Conservation (phyloP, 53 echinoderm and acorn worm species). For the Luidia sarsii region DNA sequence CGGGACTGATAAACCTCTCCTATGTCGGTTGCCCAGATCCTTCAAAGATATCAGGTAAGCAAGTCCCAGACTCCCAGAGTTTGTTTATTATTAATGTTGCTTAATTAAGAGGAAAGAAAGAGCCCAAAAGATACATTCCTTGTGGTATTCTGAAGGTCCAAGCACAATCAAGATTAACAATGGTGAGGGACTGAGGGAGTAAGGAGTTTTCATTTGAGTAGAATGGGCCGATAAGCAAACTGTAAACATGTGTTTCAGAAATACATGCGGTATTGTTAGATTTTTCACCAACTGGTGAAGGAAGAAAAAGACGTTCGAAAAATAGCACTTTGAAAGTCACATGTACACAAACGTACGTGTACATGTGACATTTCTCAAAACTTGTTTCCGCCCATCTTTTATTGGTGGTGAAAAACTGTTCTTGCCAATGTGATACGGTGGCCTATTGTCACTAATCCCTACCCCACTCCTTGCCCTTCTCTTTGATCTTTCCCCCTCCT, state of each 20-base stretch:
- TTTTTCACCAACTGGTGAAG: no score
- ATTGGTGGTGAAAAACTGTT: no score
- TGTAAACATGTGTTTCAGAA: not conserved
- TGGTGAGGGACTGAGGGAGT: not conserved
- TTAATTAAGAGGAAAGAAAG: not conserved
- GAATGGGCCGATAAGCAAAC: not conserved
- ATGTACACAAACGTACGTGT: not conserved
- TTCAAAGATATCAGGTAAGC: conserved; percentile 29
- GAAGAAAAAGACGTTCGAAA: not conserved
- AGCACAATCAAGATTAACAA: not conserved
- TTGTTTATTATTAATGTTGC: not conserved
- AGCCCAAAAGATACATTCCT: not conserved
- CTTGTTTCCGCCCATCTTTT: no score
- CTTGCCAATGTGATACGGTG: no score
- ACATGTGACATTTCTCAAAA: no score
- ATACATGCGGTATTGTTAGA: no score
- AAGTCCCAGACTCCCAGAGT: not conserved
- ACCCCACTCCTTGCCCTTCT: no score
- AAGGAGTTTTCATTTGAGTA: not conserved
- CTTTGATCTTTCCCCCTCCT: no score
- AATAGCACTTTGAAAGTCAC: not conserved
- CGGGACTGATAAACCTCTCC: no score
- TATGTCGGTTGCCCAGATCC: conserved; percentile 36
- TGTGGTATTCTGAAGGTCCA: not conserved
- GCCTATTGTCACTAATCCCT: no score